Evolutionary conservation across 2,797 vertebrate genomes (phyloP).

Genomic region (Crypturellus tataupa): DNA sequence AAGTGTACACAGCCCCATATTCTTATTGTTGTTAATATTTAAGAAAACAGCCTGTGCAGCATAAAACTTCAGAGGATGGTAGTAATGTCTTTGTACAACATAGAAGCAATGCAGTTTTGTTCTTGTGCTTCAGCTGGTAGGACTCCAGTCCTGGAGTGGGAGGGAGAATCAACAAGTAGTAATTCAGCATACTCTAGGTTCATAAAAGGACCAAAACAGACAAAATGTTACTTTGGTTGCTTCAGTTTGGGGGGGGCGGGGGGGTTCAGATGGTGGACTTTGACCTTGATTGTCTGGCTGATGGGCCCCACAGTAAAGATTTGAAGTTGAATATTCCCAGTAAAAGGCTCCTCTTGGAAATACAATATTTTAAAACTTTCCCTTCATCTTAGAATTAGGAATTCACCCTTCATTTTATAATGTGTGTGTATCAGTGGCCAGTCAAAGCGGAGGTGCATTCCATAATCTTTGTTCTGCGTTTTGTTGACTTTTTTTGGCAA

Average conservation of each 20-base stretch:
- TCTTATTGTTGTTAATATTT: constrained; percentile 17
- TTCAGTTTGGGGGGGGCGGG: background rate
- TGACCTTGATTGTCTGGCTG: background rate
- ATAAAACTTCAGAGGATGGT: constrained; percentile 14
- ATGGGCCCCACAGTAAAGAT: background rate
- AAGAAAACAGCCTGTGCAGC: constrained; percentile 19
- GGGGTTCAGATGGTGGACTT: background rate
- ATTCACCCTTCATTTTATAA: background rate
- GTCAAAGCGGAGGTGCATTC: background rate
- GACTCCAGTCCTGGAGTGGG: background rate
- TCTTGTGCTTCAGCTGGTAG: constrained; percentile 11
- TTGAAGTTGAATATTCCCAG: background rate
- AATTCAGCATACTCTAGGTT: background rate
- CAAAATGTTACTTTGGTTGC: background rate
- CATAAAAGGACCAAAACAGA: background rate
- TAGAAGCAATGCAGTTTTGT: background rate
- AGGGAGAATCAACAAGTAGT: background rate
- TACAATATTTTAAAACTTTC: background rate
- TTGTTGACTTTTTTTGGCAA: background rate
- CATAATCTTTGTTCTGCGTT: background rate
- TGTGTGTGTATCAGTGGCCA: accelerated
- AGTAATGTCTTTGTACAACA: background rate
- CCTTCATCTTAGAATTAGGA: background rate
- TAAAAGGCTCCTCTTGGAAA: background rate
- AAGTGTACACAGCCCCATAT: background rate